phyloP scores from a whole-genome alignment of 2,113 vertebrate genomes.

The Bos indicus region DNA sequence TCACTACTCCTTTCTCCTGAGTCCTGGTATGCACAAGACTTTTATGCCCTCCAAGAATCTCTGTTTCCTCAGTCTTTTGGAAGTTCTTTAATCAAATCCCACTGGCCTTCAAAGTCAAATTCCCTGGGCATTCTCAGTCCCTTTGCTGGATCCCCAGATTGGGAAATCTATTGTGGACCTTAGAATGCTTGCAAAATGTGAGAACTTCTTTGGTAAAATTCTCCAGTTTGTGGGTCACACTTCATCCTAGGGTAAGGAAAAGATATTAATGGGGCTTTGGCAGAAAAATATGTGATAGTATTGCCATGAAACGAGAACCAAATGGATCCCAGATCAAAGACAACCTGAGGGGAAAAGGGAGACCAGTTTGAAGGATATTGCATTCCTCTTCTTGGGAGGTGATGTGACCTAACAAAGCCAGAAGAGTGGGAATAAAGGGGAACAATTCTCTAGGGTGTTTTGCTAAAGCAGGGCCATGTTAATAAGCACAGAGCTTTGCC shows the following conservation, averaged over 20 bases:
- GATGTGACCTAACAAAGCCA: neutral
- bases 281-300: neutral
- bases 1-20: neutral
- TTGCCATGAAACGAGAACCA: neutral
- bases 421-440: neutral
- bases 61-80: neutral
- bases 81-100: neutral
- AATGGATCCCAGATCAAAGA: neutral
- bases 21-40: neutral
- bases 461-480: neutral
- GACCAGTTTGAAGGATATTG: neutral
- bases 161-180: neutral
- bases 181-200: neutral
- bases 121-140: neutral
- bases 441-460: neutral
- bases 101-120: neutral
- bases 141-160: neutral
- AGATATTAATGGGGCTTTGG: neutral
- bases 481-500: neutral
- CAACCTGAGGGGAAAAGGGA: neutral
- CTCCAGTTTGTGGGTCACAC: neutral
- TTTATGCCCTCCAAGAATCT: neutral
- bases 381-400: neutral
- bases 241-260: neutral
- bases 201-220: neutral